phyloP scores from a whole-genome alignment of 2,113 vertebrate species.

The Dipodomys stephensi region DNA sequence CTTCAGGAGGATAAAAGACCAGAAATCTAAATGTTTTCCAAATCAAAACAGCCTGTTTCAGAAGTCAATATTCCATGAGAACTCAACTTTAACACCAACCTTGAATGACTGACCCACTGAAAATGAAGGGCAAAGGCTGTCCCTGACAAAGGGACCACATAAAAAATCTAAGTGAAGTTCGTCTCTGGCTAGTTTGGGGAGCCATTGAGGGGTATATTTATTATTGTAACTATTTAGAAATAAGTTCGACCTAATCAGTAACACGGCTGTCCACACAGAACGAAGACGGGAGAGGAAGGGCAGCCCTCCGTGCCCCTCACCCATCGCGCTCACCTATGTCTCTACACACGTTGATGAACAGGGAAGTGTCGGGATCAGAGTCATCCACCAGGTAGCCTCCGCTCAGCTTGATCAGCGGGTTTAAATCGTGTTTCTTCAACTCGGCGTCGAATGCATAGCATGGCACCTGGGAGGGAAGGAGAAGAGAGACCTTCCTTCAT shows the following conservation, averaged over 20 bases:
- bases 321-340: slow-evolving; percentile 89
- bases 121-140: not conserved
- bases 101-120: not conserved
- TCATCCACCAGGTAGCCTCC: slow-evolving; percentile 95
- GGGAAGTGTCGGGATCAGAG: slow-evolving; percentile 89
- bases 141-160: not conserved
- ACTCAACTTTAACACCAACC: not conserved
- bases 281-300: not conserved
- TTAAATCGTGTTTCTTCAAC: slow-evolving; percentile 94
- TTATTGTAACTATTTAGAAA: not conserved
- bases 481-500: too few relatives aligned
- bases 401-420: slow-evolving; percentile 91
- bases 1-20: not conserved
- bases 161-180: not conserved
- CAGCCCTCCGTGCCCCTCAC: accelerated
- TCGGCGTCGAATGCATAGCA: slow-evolving; percentile 93
- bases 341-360: slow-evolving; percentile 97
- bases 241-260: not conserved
- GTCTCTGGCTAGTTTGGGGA: not conserved
- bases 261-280: accelerated
- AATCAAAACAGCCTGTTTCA: not conserved
- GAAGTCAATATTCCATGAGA: not conserved
- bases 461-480: slow-evolving; percentile 89
- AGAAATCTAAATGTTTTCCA: not conserved
- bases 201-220: accelerated